Conservation (phyloP, 2,888 invertebrate genomes). For the Phaonia tiefii region DNA sequence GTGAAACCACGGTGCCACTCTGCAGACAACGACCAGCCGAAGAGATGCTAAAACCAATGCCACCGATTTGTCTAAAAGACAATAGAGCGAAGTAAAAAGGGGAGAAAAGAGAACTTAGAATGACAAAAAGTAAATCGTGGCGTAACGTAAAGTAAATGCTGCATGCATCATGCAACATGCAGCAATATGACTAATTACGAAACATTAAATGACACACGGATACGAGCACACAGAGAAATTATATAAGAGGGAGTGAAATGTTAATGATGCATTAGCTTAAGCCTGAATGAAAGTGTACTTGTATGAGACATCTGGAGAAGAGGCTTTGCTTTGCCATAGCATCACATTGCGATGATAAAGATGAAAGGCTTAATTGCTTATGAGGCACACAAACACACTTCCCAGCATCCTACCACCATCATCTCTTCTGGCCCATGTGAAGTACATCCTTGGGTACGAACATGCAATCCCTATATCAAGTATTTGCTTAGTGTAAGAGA, state of each 20-base stretch:
- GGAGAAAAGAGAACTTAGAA: not conserved
- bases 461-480: slow-evolving; percentile 2
- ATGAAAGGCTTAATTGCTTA: slow-evolving; percentile 66
- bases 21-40: slow-evolving; percentile 23
- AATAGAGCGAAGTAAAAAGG: not conserved
- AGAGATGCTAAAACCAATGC: slow-evolving; percentile 34
- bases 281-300: slow-evolving; percentile 19
- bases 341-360: slow-evolving; percentile 58
- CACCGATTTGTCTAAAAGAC: slow-evolving; percentile 28
- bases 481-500: slow-evolving; percentile 61
- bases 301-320: slow-evolving; percentile 9
- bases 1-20: slow-evolving; percentile 2
- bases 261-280: slow-evolving; percentile 61
- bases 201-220: slow-evolving; percentile 63
- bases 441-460: slow-evolving; percentile 9
- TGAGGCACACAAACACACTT: slow-evolving; percentile 36
- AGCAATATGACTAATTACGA: slow-evolving; percentile 63
- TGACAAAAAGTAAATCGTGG: not conserved
- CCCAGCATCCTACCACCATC: not conserved
- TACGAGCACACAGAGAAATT: not conserved
- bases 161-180: slow-evolving; percentile 55
- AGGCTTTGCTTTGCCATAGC: not conserved
- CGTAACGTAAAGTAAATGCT: slow-evolving; percentile 12
- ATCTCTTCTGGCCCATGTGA: not conserved
- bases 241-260: slow-evolving; percentile 43